Conservation (phyloP, 2,888 invertebrate species). For the Ganaspis brasiliensis region DNA sequence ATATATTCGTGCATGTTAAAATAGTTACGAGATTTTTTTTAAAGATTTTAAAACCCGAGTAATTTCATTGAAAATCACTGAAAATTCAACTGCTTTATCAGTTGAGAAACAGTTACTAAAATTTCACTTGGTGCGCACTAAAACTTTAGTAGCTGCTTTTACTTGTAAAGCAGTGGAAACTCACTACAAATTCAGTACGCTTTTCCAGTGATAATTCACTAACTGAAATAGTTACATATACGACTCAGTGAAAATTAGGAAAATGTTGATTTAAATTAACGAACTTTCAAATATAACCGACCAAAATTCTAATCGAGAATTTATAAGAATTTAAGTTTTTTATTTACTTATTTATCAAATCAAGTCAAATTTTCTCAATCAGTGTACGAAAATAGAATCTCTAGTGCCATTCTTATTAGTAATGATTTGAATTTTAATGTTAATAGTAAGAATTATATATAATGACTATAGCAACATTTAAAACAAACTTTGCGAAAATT, state of each 20-base stretch:
- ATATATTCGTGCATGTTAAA: neutral
- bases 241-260: conserved; percentile 6
- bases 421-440: too few relatives aligned
- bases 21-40: neutral
- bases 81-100: conserved; percentile 15
- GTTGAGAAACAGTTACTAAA: conserved; percentile 14
- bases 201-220: conserved; percentile 3
- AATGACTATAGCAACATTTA: too few relatives aligned
- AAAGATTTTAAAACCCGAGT: conserved; percentile 8
- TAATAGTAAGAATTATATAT: too few relatives aligned
- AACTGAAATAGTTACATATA: neutral
- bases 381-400: too few relatives aligned
- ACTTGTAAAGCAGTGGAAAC: conserved; percentile 11
- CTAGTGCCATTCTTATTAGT: too few relatives aligned
- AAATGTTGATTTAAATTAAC: neutral
- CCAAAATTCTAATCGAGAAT: too few relatives aligned
- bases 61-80: conserved; percentile 20
- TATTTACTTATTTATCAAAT: too few relatives aligned
- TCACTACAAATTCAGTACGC: neutral
- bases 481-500: too few relatives aligned
- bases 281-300: too few relatives aligned
- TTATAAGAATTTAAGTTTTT: too few relatives aligned
- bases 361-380: too few relatives aligned
- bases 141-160: conserved; percentile 10
- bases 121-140: neutral